A percentile compares a stretch with the other conserved stretches of the same genome.
Conservation (phyloP, 2,888 invertebrate genomes). For the Tipula helvola region DNA sequence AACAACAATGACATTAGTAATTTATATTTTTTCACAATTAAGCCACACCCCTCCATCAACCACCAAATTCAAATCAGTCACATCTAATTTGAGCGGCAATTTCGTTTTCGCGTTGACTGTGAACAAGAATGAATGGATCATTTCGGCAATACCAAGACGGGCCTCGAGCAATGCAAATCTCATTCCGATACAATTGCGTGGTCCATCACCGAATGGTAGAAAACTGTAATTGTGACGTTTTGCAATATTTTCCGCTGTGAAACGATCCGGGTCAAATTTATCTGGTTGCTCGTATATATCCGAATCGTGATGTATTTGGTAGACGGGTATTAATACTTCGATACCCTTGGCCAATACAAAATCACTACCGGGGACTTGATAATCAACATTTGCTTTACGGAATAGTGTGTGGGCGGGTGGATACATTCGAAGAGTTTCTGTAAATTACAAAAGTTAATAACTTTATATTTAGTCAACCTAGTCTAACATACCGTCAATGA, state of each 20-base stretch:
- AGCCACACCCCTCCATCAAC: not conserved
- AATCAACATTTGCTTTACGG: constrained; percentile 30
- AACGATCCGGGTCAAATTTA: constrained; percentile 30
- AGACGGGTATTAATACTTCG: constrained; percentile 21
- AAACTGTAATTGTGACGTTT: constrained; percentile 24
- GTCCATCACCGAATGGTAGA: constrained; percentile 30
- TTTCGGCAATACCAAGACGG: constrained; percentile 24
- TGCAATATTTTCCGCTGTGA: constrained; percentile 21
- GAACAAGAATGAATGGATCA: constrained; percentile 16
- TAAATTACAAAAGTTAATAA: not conserved
- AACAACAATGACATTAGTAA: not conserved
- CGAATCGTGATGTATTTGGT: constrained; percentile 27
- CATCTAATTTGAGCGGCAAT: not conserved
- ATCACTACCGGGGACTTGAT: constrained; percentile 20
- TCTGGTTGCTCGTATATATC: constrained; percentile 27
- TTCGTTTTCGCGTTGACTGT: not conserved
- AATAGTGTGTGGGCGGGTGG: constrained; percentile 34
- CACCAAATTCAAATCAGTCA: not conserved
- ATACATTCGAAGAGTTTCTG: constrained; percentile 33
- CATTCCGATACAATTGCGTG: constrained; percentile 30
- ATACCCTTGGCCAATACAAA: constrained; percentile 21
- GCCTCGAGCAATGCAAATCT: constrained; percentile 31
- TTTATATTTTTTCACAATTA: not conserved
- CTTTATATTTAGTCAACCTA: not conserved
- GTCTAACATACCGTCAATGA: constrained; percentile 28